Conservation (phyloP, 35 echinoderm and acorn worm genomes). For the Hemicentrotus pulcherrimus region DNA sequence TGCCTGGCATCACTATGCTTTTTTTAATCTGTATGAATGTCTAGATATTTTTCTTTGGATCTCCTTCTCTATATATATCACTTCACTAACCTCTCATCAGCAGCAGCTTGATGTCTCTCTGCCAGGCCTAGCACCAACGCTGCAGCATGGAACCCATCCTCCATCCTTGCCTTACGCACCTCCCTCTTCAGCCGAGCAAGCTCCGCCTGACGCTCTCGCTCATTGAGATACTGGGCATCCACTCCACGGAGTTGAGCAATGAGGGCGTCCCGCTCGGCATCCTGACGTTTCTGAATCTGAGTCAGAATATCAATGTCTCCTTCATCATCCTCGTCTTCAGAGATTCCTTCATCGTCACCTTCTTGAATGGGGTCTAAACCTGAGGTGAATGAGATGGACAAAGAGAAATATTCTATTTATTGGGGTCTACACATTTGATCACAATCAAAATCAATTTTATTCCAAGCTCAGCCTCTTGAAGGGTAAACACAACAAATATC, state of each 20-base stretch:
- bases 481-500: no score
- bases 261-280: conserved; percentile 82
- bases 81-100: conserved; percentile 76
- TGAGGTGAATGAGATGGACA: neutral
- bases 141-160: conserved; percentile 83
- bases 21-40: no score
- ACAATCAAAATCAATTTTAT: no score
- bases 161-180: conserved; percentile 83
- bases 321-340: conserved; percentile 73
- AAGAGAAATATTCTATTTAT: neutral
- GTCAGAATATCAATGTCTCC: conserved; percentile 52
- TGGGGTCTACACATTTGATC: no score
- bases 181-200: conserved; percentile 86
- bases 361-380: conserved; percentile 49
- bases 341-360: conserved; percentile 72
- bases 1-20: no score
- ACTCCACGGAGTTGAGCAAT: conserved; percentile 71
- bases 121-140: conserved; percentile 92
- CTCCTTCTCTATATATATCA: no score
- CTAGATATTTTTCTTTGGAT: no score
- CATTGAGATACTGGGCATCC: conserved; percentile 77
- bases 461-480: no score
- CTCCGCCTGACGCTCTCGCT: conserved; percentile 88
- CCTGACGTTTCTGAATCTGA: conserved; percentile 83
- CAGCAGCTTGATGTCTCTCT: conserved; percentile 87